These are phyloP conservation scores for Sebastes taczanowskii DNA, from an alignment of 2,797 vertebrate genomes.

Conservation along the genomic window DNA sequence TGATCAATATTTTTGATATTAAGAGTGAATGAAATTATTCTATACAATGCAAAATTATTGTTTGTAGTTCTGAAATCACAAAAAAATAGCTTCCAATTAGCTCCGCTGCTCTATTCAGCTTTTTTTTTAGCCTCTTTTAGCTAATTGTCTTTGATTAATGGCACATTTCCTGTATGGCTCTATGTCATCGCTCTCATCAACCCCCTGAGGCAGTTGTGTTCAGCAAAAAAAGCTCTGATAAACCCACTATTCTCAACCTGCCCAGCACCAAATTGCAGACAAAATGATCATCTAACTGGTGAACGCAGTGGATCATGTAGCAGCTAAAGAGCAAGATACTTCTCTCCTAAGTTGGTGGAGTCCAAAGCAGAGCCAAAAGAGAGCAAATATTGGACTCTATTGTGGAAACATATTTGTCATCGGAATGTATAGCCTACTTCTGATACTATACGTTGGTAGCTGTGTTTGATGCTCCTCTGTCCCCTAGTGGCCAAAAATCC, in stretches of 20 bases:
- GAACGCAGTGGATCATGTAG: background rate
- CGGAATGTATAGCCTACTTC: no score
- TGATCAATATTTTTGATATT: background rate
- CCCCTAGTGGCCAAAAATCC: no score
- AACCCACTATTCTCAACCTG: background rate
- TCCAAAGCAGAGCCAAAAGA: background rate
- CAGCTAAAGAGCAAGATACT: background rate
- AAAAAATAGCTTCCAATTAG: background rate
- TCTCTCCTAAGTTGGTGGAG: background rate
- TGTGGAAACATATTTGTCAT: no score
- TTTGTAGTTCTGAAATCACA: background rate
- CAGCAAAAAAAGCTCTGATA: background rate
- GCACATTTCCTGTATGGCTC: no score
- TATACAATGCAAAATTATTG: background rate
- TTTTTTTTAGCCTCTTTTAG: background rate
- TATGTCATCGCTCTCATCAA: no score
- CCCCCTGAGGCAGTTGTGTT: background rate
- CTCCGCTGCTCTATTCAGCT: background rate
- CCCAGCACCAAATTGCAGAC: no score
- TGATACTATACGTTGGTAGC: no score
- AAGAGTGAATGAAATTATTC: background rate
- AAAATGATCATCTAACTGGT: no score
- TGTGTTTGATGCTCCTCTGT: no score
- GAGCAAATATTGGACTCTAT: no score
- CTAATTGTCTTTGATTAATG: background rate